Base-by-base conservation (phyloP, 2,797 vertebrate genomes). In the Chaenodraco wilsoni region DNA sequence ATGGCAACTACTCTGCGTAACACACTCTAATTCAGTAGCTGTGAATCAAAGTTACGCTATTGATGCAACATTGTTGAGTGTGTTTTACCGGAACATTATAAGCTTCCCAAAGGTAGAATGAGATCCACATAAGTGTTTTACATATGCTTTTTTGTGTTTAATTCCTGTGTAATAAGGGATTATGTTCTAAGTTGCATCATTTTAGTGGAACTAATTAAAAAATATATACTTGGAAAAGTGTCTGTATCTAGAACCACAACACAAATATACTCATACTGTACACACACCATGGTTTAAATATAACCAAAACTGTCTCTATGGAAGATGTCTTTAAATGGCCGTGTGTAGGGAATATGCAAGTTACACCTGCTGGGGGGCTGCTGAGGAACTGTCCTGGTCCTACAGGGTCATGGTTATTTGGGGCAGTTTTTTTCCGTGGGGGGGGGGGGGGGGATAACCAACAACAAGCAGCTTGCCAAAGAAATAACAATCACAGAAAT, bases 221-320 rank as follows among this genome's bases (percentile, higher is more conserved):
- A 2, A 21, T 41, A 58, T 41, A 58, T 0, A 27, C 51, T 54
- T 54, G 4, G 3, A 54, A 7, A 37, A 4, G 40, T 5, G 6
- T 52, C 37, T 1, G 11, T 48, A 40, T 51, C 21, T 48, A 23
- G 12, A 66, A 62, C 33, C 33, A 37, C 57, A 62, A 21, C 7
- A 62, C 19, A 19, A 51, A 68, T 55, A 51, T 33, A 6, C 13
- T 2, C 41, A 48, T 6, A 15, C 17, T 37, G 33, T 37, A 31
- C 56, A 66, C 19, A 61, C 27, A 44, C 15, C 31, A 17, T 12
- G 27, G 31, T 46, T 67, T 45, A 50, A 66, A 17, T 58, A 19
- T 59, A 44, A 52, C 12, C 5, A 31, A 37, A 9, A 37, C 33
- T 37, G 33, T 37, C 37, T 66, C 40, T 31, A 40, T n/a, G 14